Base-by-base conservation (phyloP, 2,113 vertebrate genomes). In the Sinocyclocheilus maitianheensis region DNA sequence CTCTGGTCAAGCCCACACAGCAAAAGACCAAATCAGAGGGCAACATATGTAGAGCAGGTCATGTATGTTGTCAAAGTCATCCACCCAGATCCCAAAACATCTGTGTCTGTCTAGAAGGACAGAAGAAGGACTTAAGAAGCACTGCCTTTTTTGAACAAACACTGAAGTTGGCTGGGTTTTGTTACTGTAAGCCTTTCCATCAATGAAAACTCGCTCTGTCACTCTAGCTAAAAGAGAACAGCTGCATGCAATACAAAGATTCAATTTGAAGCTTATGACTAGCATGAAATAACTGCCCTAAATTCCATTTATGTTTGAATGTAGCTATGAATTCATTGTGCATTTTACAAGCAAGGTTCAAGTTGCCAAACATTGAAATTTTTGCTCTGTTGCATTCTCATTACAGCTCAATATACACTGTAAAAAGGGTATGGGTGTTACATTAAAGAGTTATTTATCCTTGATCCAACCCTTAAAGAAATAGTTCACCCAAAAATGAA, bases 31-130 rank as follows among this genome's bases (percentile, higher is more conserved):
- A 84, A 77, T 72, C 51, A 89, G 60, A 81, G 84, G 77, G 77
- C 83, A 88, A 79, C 85, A 88, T 88, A 85, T 90, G 87, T 87
- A 84, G 51, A 71, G 77, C 63, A 85, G 85, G 78, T 89, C 87
- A 85, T 55, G 48, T 48, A 43, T 85, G 71, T 40, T 87, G 30
- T 77, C 83, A 40, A 79, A 62, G 69, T 67, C 86, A 71, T 91
- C 84, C 13, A 83, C 40, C 78, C 48, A 60, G 48, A 81, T 78
- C 81, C 63, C 58, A 67, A 81, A 88, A 86, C 83, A 90, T 86
- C 83, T 91, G 89, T 67, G 77, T 85, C 78, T 62, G 51, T 77
- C 78, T 81, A 7, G 11, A 63, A 79, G 12, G 22, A 74, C n/a
- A 37, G 53, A 69, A 4, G 74, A 78, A 58, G 53, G 53, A n/a